Evolutionary conservation across 2,113 vertebrate species (phyloP).

Genomic region (Engraulis encrasicolus): DNA sequence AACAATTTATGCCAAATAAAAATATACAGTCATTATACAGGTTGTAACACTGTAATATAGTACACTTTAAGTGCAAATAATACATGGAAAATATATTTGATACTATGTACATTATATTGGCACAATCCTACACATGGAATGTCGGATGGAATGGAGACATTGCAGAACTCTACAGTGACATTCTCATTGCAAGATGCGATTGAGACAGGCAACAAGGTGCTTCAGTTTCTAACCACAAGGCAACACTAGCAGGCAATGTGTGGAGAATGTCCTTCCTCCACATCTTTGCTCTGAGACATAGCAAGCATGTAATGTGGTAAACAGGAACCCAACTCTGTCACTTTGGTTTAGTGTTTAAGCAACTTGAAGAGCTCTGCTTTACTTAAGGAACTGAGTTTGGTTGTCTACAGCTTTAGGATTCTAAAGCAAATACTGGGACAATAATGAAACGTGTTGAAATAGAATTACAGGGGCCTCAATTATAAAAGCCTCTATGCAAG

Average conservation of each 20-base stretch:
- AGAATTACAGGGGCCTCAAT: no score
- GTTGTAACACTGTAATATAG: constrained; percentile 47
- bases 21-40: not conserved
- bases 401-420: not conserved
- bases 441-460: no score
- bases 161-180: no score
- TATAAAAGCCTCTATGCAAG: no score
- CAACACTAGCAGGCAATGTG: constrained; percentile 4
- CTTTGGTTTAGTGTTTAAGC: not conserved
- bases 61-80: constrained; percentile 59
- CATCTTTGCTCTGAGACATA: no score
- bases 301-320: no score
- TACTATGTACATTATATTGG: constrained; percentile 47
- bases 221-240: constrained; percentile 61
- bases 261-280: no score
- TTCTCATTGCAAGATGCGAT: not conserved
- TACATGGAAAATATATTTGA: constrained; percentile 15
- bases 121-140: constrained; percentile 56
- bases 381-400: not conserved
- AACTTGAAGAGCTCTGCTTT: not conserved
- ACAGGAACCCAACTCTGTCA: no score
- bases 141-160: constrained; percentile 70
- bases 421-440: no score
- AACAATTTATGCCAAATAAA: constrained; percentile 39
- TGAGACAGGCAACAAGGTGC: constrained; percentile 52